Evolutionary conservation across 2,888 invertebrate species (phyloP).

Genomic region (Nomada lathburiana): DNA sequence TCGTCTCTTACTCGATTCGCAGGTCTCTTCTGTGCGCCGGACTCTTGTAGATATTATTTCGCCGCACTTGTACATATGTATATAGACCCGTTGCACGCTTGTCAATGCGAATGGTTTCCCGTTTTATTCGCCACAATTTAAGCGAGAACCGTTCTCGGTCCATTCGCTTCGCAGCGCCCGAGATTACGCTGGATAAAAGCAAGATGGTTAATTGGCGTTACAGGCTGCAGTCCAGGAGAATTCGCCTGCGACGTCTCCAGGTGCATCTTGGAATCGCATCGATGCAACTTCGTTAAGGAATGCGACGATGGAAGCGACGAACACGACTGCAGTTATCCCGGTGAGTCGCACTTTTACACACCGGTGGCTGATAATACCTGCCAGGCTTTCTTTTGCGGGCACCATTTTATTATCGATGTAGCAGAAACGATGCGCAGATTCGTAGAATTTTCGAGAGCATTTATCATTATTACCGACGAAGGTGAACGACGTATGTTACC

Average conservation of each 20-base stretch:
- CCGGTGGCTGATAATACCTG: not conserved
- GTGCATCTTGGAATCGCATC: constrained; percentile 86
- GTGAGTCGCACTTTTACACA: constrained; percentile 70
- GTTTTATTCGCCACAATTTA: not conserved
- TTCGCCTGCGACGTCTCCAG: constrained; percentile 87
- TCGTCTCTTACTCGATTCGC: constrained; percentile 9
- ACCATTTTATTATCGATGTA: not conserved
- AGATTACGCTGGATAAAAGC: too few species aligned
- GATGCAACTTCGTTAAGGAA: constrained; percentile 87
- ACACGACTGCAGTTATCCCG: constrained; percentile 85
- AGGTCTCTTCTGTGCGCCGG: not conserved
- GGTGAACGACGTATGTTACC: too few species aligned
- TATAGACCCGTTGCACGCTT: not conserved
- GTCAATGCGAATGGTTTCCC: not conserved
- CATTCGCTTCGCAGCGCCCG: too few species aligned
- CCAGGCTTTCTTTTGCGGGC: not conserved
- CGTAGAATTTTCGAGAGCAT: too few species aligned
- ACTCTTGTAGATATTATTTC: not conserved
- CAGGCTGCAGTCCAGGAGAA: constrained; percentile 86
- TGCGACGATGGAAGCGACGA: constrained; percentile 90
- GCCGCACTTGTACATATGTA: constrained; percentile 7
- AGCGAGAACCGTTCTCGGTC: too few species aligned
- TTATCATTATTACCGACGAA: too few species aligned
- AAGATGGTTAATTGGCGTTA: not conserved
- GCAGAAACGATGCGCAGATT: not conserved